Conservation (phyloP, 2,113 vertebrate genomes). For the Caranx melampygus region DNA sequence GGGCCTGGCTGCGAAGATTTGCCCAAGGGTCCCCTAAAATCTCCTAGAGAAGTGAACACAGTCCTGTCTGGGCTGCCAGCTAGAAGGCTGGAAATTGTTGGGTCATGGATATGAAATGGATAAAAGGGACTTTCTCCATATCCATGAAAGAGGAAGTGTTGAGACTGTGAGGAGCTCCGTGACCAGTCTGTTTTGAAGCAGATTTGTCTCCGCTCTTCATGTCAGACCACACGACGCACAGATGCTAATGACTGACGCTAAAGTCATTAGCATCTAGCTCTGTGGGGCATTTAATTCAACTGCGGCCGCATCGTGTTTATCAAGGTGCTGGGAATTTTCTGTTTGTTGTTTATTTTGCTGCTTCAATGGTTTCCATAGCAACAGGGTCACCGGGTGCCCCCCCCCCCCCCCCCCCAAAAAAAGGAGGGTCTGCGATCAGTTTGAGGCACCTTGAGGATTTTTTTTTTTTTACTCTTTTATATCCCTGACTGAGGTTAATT, state of each 20-base stretch:
- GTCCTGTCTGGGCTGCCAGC: too few relatives aligned
- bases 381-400: background rate
- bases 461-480: background rate
- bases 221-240: background rate
- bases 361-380: background rate
- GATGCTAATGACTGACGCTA: background rate
- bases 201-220: background rate
- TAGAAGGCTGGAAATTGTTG: too few relatives aligned
- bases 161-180: background rate
- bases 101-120: too few relatives aligned
- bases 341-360: conserved; percentile 5
- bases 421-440: background rate
- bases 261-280: background rate
- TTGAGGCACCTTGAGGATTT: background rate
- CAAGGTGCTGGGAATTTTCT: background rate
- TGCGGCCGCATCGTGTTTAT: background rate
- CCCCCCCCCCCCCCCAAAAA: background rate
- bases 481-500: conserved; percentile 12
- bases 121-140: background rate
- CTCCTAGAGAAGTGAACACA: background rate
- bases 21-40: too few relatives aligned
- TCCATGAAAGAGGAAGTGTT: background rate
- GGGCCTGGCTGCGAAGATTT: too few relatives aligned
- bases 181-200: background rate
- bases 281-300: background rate